Conservation (phyloP, 2,888 invertebrate species). For the Galerucella nymphaeae region DNA sequence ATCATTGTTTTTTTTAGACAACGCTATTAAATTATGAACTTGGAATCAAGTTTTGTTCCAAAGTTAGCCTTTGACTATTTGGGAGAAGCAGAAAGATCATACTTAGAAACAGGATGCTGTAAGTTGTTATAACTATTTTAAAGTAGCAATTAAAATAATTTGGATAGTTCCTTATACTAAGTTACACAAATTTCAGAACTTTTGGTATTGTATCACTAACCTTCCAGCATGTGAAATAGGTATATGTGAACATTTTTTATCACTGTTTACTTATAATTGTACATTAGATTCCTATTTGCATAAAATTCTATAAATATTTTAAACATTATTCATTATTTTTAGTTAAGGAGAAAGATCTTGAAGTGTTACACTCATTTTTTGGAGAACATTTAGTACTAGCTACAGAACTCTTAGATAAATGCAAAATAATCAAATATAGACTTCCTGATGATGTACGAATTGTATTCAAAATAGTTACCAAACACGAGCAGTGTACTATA, state of each 20-base stretch:
- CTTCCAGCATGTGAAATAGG: too few species aligned
- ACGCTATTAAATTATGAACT: not conserved
- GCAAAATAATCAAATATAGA: constrained; percentile 67
- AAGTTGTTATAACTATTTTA: constrained; percentile 32
- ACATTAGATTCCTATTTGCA: too few species aligned
- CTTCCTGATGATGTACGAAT: constrained; percentile 61
- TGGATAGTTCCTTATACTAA: too few species aligned
- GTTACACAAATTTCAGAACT: too few species aligned
- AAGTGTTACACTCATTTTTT: constrained; percentile 71
- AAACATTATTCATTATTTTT: constrained; percentile 42
- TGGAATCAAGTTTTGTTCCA: constrained; percentile 42
- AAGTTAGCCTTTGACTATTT: constrained; percentile 50
- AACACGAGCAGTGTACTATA: constrained; percentile 70
- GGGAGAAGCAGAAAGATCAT: constrained; percentile 49
- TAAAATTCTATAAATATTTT: not conserved
- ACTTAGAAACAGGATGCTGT: constrained; percentile 49
- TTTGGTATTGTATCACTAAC: too few species aligned
- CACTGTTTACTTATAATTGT: too few species aligned
- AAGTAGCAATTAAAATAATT: too few species aligned
- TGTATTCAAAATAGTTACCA: constrained; percentile 71
- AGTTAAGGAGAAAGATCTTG: constrained; percentile 71
- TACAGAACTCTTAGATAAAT: constrained; percentile 72
- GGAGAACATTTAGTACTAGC: constrained; percentile 71
- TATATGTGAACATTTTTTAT: too few species aligned
- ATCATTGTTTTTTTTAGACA: too few species aligned